Percentiles rank a stretch among this genome's conserved stretches.
Evolutionary conservation across 2,113 vertebrate species (phyloP).

Genomic region (Psammodynastes pulverulentus): DNA sequence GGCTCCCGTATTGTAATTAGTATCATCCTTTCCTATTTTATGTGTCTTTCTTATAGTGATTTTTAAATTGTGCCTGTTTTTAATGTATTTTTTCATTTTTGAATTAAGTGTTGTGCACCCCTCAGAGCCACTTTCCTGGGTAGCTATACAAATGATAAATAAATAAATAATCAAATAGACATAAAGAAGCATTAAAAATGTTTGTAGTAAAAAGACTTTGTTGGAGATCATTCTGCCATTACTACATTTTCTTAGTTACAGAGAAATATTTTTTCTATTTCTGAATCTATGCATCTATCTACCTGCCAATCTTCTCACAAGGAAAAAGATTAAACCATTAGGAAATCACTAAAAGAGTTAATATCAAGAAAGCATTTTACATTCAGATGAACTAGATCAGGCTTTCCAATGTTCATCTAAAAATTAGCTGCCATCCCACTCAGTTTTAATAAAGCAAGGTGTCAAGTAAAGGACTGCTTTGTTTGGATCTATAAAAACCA

Average conservation of each 20-base stretch:
- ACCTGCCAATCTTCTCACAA: not conserved
- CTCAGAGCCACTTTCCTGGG: not conserved
- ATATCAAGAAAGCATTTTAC: conserved; percentile 1
- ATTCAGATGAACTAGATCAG: not conserved
- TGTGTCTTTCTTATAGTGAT: not conserved
- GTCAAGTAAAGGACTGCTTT: conserved; percentile 11
- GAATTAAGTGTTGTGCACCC: not conserved
- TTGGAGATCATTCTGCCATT: not conserved
- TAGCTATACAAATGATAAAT: not conserved
- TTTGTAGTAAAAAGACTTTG: not conserved
- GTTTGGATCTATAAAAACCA: conserved; percentile 39
- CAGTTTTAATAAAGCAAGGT: conserved; percentile 32
- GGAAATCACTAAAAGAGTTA: conserved; percentile 2
- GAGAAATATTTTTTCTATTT: not conserved
- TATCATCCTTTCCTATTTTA: not conserved
- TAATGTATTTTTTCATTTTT: not conserved
- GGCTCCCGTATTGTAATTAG: not conserved
- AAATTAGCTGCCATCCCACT: conserved; percentile 21
- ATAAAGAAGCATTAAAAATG: not conserved
- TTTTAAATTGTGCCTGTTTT: not conserved
- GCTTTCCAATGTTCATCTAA: conserved; percentile 12
- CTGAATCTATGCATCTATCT: not conserved
- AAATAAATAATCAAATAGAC: not conserved
- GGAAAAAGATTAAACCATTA: not conserved
- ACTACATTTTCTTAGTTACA: not conserved